Percentiles rank a stretch among this genome's conserved stretches.
Evolutionary conservation across 2,113 vertebrate species (phyloP).

Genomic region (Perccottus glenii): DNA sequence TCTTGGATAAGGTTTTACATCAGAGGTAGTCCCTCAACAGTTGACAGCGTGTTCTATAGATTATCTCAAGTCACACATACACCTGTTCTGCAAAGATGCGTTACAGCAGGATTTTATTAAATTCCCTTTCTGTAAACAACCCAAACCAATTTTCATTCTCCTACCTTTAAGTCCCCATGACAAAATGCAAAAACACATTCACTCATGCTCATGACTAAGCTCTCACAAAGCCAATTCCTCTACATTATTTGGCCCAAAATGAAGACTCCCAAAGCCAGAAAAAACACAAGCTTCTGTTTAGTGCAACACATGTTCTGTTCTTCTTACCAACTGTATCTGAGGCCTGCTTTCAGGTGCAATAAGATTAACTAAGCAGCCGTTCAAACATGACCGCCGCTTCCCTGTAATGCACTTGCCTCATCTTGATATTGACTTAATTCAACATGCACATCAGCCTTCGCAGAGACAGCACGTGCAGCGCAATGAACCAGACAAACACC

Average conservation of each 20-base stretch:
- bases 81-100: slow-evolving; percentile 7
- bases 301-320: slow-evolving; percentile 1
- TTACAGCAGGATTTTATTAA: slow-evolving; percentile 10
- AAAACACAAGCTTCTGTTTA: background rate
- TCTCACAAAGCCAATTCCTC: background rate
- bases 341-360: slow-evolving; percentile 23
- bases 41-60: slow-evolving; percentile 11
- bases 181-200: slow-evolving; percentile 17
- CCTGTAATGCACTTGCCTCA: slow-evolving; percentile 42
- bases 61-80: slow-evolving; percentile 11
- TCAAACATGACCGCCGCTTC: slow-evolving; percentile 29
- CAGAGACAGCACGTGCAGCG: slow-evolving; percentile 31
- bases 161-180: background rate
- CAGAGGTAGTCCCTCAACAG: slow-evolving; percentile 4
- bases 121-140: slow-evolving; percentile 7
- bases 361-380: slow-evolving; percentile 40
- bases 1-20: slow-evolving; percentile 8
- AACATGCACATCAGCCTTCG: slow-evolving; percentile 52
- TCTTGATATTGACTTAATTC: slow-evolving; percentile 60
- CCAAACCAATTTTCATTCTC: background rate
- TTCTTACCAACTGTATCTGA: slow-evolving; percentile 6
- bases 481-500: slow-evolving; percentile 68
- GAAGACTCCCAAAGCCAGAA: background rate
- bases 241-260: slow-evolving; percentile 4
- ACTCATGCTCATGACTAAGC: background rate